A percentile compares a stretch with the other conserved stretches of the same genome.
Conservation (phyloP, 2,113 vertebrate species). For the Theropithecus gelada region DNA sequence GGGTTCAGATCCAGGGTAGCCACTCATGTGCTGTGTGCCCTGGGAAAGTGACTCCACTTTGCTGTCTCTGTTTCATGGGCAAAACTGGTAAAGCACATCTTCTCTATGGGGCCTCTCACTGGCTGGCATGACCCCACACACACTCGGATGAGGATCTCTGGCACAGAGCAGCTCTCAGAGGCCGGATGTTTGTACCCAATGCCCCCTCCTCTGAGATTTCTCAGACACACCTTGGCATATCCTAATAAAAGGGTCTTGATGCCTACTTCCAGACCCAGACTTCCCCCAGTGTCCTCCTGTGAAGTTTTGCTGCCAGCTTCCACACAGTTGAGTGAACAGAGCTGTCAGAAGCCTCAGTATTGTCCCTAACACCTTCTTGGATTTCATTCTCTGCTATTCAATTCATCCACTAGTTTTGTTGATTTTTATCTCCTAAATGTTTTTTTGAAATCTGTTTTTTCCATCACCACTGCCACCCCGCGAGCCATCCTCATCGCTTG, state of each 20-base stretch:
- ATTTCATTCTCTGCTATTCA: background rate
- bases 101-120: rapidly evolving
- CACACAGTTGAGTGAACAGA: too few species aligned
- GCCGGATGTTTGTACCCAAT: rapidly evolving
- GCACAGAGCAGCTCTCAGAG: background rate
- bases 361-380: rapidly evolving
- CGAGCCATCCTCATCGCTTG: rapidly evolving
- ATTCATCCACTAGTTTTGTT: background rate
- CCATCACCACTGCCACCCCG: rapidly evolving
- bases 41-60: rapidly evolving
- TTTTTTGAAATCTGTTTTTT: background rate
- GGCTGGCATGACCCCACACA: rapidly evolving
- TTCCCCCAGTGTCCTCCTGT: background rate
- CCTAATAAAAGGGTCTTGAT: background rate
- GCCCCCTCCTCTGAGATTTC: background rate
- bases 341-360: background rate
- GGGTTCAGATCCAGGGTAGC: rapidly evolving
- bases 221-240: rapidly evolving
- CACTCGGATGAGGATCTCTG: rapidly evolving
- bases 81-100: rapidly evolving
- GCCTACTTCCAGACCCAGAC: background rate
- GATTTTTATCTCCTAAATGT: background rate
- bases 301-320: rapidly evolving
- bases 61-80: background rate
- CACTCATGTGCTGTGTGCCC: rapidly evolving